Evolutionary conservation across 2,888 invertebrate species (phyloP), one percentile per base, ranked within the genome.

Genomic region (Apamea epomidion): DNA sequence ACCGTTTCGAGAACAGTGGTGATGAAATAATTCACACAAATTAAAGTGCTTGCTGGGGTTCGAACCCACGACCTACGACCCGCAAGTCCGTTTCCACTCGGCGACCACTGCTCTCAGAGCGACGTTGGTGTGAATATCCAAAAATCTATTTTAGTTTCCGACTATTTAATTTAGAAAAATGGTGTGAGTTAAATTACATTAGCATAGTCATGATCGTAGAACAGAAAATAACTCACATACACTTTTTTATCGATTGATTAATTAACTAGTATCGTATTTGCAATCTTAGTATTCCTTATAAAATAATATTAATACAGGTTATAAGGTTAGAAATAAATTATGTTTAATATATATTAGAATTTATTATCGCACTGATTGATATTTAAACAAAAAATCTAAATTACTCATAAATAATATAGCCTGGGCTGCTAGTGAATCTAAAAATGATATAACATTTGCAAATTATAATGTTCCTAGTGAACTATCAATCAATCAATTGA

Each of bases 301-400:
- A 76, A 76, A 79, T 78, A 69, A 79, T 79, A 81, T 71, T 67
- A 64, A 74, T 80, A 72, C 80, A 80, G 87, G 82, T 87, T 78
- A 68, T 68, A 86, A 86, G 86, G 82, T 87, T 80, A 84, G 37
- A 73, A 29, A 32, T 80, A 75, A 87, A 84, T 82, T 87, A 87
- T 73, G n/a, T 77, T 80, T 82, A 87, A 84, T 86, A 84, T 79
- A 76, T 81, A 80, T 86, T 86, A 75, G 76, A 80, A 83, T 86
- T 78, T 81, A 87, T 82, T 78, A 74, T 72, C 68, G 51, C 73
- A 87, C 70, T 83, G 87, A 87, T 87, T 87, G 87, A 76, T 78
- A 87, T 74, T 69, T 74, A 14, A 74, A 79, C 87, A 87, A 87
- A 87, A 87, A 87, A 87, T 32, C 45, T 0, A 80, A 82, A 82